Evolutionary conservation across 2,888 invertebrate species (phyloP), one percentile per base, ranked within the genome.

Genomic region (Diabrotica balteata): DNA sequence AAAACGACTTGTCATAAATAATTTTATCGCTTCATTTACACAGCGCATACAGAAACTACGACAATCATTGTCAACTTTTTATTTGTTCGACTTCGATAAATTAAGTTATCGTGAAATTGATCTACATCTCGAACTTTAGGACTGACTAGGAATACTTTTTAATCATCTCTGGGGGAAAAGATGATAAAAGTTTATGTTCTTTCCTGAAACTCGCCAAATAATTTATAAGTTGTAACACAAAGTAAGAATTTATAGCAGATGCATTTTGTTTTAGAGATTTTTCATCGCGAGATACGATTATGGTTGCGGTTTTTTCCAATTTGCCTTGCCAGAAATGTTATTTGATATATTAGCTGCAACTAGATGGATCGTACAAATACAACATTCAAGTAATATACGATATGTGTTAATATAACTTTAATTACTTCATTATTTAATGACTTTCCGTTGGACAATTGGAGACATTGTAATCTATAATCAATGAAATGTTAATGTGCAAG

Each of bases 61-160:
- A 55, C 11, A 44, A 44, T n/a, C 10, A 11, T 44, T 55, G 42
- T 55, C 44, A 55, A 43, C 42, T 55, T 55, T 55, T 55, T 44
- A 55, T 55, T 55, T 42, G 42, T 55, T 8, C 11, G 11, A 7
- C 5, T 55, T n/a, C 55, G n/a, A 43, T 55, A 44, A 55, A 55
- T 55, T 55, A 55, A 44, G 43, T 55, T 55, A 55, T 55, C 55
- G n/a, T 8, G 11, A 7, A 9, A 11, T 55, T 11, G 55, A 55
- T 55, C 55, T 55, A 55, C 55, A 55, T 55, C 43, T 55, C 55
- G 43, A 55, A 55, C 44, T 55, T 55, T 44, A 10, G 43, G 55
- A 9, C 10, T 8, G 44, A 55, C 55, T 47, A 10, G 47, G 10
- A 47, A 47, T 47, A 9, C 47, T 55, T 55, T 54, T 55, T 43